phyloP scores from a whole-genome alignment of 1,140 invertebrate genomes.

The Trachymyrmex cornetzi region DNA sequence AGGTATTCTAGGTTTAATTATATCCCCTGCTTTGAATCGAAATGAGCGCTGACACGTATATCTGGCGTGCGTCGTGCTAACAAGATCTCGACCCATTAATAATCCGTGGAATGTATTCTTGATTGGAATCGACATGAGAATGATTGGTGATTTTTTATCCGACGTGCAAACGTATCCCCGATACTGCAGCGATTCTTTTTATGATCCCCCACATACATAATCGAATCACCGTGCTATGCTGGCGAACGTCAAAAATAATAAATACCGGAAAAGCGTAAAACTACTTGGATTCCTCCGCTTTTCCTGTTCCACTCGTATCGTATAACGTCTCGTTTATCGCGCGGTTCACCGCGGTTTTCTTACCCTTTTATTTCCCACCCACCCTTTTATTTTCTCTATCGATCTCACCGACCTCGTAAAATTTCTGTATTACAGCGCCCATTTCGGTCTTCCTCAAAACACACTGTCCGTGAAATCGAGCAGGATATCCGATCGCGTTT shows the following conservation, averaged over 20 bases:
- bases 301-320: conserved; percentile 13
- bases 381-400: conserved; percentile 56
- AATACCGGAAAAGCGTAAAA: conserved; percentile 28
- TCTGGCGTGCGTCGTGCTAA: conserved; percentile 6
- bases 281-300: background rate
- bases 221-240: conserved; percentile 13
- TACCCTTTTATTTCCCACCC: conserved; percentile 48
- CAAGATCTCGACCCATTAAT: conserved; percentile 66
- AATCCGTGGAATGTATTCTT: conserved; percentile 40
- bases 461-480: conserved; percentile 38
- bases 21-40: conserved; percentile 3
- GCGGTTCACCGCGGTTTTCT: conserved; percentile 40
- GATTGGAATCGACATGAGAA: conserved; percentile 18
- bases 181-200: conserved; percentile 33
- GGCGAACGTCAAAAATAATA: conserved; percentile 49
- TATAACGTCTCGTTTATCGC: conserved; percentile 51
- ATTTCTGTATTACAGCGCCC: conserved; percentile 35
- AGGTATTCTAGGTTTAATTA: conserved; percentile 15
- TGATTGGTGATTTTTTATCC: background rate
- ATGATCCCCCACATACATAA: conserved; percentile 40
- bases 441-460: conserved; percentile 50
- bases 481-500: conserved; percentile 29
- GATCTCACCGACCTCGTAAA: conserved; percentile 48
- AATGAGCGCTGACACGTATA: conserved; percentile 8
- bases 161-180: background rate